A percentile compares a stretch with the other conserved stretches of the same genome.
Conservation (phyloP, 2,797 vertebrate species). For the Borostomias antarcticus region DNA sequence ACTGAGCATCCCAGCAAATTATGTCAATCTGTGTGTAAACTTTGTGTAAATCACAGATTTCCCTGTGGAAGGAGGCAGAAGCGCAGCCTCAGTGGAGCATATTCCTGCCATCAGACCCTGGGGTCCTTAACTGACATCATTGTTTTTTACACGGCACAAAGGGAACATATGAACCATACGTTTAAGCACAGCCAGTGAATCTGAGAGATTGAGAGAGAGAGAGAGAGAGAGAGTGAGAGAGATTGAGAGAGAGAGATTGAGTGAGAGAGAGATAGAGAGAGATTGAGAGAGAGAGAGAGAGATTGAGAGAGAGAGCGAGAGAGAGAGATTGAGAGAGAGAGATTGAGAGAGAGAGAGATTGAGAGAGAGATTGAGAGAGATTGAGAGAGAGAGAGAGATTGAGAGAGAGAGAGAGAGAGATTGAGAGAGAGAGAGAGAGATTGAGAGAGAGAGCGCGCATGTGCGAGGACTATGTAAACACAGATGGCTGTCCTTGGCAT, state of each 20-base stretch:
- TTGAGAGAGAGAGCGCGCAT: conserved; percentile 64
- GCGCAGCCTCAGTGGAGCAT: conserved; percentile 64
- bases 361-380: neutral
- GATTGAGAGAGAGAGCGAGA: conserved; percentile 58
- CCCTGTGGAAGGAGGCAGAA: conserved; percentile 47
- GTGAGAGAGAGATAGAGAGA: no score
- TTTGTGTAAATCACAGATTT: conserved; percentile 50
- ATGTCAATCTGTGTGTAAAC: conserved; percentile 45
- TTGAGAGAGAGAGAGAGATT: conserved; percentile 64
- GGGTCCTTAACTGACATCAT: conserved; percentile 68
- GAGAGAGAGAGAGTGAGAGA: neutral
- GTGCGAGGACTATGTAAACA: conserved; percentile 72
- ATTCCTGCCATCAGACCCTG: conserved; percentile 66
- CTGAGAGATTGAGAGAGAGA: no score
- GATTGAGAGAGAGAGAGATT: conserved; percentile 56
- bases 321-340: neutral
- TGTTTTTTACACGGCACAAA: conserved; percentile 67
- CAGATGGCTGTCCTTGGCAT: conserved; percentile 77
- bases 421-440: conserved; percentile 2
- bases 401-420: conserved; percentile 40
- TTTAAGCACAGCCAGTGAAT: conserved; percentile 70
- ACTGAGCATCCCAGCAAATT: conserved; percentile 28
- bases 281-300: neutral
- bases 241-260: conserved; percentile 56
- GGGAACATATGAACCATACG: conserved; percentile 69